Conservation (phyloP, 2,888 invertebrate species). For the Cetonia aurata region DNA sequence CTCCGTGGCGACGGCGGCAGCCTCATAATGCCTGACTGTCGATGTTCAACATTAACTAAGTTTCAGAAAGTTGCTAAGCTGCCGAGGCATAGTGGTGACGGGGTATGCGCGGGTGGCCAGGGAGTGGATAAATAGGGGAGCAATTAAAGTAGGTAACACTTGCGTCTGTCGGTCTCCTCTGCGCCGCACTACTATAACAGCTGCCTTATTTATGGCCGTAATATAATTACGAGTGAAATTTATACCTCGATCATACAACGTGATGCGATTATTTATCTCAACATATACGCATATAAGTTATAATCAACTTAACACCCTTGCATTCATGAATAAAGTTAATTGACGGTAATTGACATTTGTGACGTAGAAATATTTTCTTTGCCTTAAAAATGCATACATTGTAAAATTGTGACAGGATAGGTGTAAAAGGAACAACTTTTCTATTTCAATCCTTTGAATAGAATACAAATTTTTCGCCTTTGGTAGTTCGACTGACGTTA, state of each 20-base stretch:
- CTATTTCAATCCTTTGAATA: too few relatives aligned
- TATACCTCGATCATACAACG: conserved; percentile 61
- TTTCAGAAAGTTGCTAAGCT: conserved; percentile 50
- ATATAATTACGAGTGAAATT: conserved; percentile 63
- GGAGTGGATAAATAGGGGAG: conserved; percentile 54
- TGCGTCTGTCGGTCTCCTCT: conserved; percentile 55
- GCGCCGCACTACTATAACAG: conserved; percentile 56
- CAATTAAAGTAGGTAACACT: conserved; percentile 61
- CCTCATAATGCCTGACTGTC: conserved; percentile 45
- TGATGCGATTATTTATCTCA: conserved; percentile 45
- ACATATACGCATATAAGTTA: conserved; percentile 1
- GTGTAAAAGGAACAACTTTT: too few relatives aligned
- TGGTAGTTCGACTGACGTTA: too few relatives aligned
- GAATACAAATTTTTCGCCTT: too few relatives aligned
- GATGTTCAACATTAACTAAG: conserved; percentile 51
- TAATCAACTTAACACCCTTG: too few relatives aligned
- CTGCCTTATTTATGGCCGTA: conserved; percentile 61
- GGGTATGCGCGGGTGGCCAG: neutral
- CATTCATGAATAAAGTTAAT: too few relatives aligned
- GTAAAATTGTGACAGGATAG: too few relatives aligned
- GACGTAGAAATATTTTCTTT: too few relatives aligned
- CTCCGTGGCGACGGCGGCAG: conserved; percentile 7
- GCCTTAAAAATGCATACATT: too few relatives aligned
- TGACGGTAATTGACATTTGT: too few relatives aligned
- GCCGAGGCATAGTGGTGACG: neutral